Base-by-base conservation (phyloP, 2,797 vertebrate species). In the Spinibarbus caldwelli region DNA sequence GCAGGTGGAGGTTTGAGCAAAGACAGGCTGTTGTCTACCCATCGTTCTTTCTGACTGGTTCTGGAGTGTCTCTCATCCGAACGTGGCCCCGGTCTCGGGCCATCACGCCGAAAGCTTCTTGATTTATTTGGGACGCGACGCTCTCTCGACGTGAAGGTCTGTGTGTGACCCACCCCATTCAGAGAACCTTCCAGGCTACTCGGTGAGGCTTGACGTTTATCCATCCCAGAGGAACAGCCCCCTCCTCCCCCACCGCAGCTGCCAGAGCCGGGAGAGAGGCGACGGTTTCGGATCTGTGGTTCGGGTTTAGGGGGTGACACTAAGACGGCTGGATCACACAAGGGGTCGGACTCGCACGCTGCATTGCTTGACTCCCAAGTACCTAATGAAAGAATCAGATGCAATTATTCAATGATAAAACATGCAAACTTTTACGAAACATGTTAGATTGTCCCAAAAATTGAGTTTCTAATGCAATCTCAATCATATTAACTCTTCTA, bases 1-100 rank as follows among this genome's bases (percentile, higher is more conserved):
- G 96, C 93, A 6, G 96, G 96, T 0, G 96, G 96, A 21, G 96
- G 96, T 91, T 94, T 95, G 54, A 96, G 95, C 88, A 96, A 93
- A 0, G 94, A 94, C 91, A 96, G 93, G 85, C 95, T 94, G 91
- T 95, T 94, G 90, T 93, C 94, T 78, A 94, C 95, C 94, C 95
- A 96, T 91, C 94, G 88, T 77, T 94, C 93, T 86, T 94, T 68
- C 68, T 67, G 86, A 78, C 87, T 54, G 10, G 57, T 82, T 86
- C 93, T 93, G 6, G 85, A 92, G 8, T 86, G 80, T 31, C 94
- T 90, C 57, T 94, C 94, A 0, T 84, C 21, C 0, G 23, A 82
- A 12, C 93, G 89, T 9, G 85, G 71, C 2, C 85, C 71, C 0
- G 78, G 93, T 85, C 92, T 92, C 9, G 91, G 88, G 34, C 92